A percentile compares a stretch with the other conserved stretches of the same genome.
phyloP scores from a whole-genome alignment of 2,113 vertebrate genomes.

The Leptobrachium ailaonicum region DNA sequence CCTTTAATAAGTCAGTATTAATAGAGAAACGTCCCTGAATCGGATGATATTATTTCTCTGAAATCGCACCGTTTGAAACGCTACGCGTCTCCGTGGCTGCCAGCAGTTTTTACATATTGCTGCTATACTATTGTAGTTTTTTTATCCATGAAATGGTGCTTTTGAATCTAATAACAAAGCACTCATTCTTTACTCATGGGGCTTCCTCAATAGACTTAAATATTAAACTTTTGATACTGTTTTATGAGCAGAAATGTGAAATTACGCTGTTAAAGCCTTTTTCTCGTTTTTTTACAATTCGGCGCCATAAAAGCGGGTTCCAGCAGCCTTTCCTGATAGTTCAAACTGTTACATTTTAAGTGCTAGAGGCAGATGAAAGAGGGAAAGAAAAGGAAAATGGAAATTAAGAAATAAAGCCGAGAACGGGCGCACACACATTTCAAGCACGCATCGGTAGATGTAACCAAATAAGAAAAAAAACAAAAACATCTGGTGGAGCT shows the following conservation, averaged over 20 bases:
- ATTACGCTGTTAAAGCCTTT: conserved; percentile 37
- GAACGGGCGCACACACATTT: conserved; percentile 24
- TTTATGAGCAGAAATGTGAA: not conserved
- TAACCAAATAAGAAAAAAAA: conserved; percentile 38
- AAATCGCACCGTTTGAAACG: not conserved
- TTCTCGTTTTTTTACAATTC: conserved; percentile 27
- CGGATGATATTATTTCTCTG: not conserved
- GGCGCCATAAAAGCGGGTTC: conserved; percentile 35
- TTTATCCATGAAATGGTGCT: conserved; percentile 1
- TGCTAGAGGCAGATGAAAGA: conserved; percentile 30
- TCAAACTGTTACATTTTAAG: conserved; percentile 42
- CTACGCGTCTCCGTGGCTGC: not conserved
- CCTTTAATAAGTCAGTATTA: not conserved
- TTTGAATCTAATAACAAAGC: conserved; percentile 26
- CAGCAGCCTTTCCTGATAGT: conserved; percentile 35
- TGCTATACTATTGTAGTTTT: conserved; percentile 7
- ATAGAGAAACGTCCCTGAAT: not conserved
- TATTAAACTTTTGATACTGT: conserved; percentile 18
- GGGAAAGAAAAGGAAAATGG: conserved; percentile 14
- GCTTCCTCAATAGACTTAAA: conserved; percentile 42
- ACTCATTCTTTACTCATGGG: conserved; percentile 30
- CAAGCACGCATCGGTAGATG: conserved; percentile 16
- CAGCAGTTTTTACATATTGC: conserved; percentile 21
- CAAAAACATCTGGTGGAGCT: conserved; percentile 26
- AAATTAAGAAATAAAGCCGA: conserved; percentile 28